Percentiles rank a stretch among this genome's conserved stretches.
phyloP scores from a whole-genome alignment of 2,797 vertebrate species.

The Leucoraja ocellata region DNA sequence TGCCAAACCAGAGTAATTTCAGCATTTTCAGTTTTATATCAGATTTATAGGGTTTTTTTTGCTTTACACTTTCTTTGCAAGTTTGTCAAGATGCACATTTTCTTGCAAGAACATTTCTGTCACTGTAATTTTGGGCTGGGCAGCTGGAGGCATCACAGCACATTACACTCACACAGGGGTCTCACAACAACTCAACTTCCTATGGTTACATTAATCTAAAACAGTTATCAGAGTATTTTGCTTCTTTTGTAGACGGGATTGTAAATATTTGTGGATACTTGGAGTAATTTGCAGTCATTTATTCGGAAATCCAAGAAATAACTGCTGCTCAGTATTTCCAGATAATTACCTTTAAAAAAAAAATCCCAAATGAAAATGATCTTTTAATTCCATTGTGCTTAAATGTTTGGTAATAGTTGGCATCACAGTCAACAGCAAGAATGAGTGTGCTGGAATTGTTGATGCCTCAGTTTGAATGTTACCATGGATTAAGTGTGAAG shows the following conservation, averaged over 20 bases:
- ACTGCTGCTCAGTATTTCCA: not conserved
- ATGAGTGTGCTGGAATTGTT: not conserved
- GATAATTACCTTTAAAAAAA: not conserved
- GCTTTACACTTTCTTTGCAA: no score
- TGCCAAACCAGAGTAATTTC: no score
- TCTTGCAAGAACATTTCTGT: no score
- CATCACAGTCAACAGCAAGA: not conserved
- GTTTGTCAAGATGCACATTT: no score
- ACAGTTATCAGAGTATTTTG: not conserved
- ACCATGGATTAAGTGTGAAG: conserved; percentile 16
- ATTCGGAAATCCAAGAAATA: not conserved
- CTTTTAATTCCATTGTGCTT: not conserved
- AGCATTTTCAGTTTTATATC: no score
- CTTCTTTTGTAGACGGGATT: not conserved
- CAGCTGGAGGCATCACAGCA: not conserved
- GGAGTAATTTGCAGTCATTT: not conserved
- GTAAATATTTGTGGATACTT: not conserved
- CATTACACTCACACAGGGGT: not conserved
- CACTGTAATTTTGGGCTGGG: no score
- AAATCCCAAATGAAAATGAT: not conserved
- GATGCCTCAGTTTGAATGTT: not conserved
- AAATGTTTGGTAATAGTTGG: not conserved
- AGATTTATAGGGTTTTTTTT: no score
- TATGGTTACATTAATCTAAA: not conserved
- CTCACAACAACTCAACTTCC: not conserved